Evolutionary conservation across 2,113 vertebrate species (phyloP).

Genomic region (Tichodroma muraria): DNA sequence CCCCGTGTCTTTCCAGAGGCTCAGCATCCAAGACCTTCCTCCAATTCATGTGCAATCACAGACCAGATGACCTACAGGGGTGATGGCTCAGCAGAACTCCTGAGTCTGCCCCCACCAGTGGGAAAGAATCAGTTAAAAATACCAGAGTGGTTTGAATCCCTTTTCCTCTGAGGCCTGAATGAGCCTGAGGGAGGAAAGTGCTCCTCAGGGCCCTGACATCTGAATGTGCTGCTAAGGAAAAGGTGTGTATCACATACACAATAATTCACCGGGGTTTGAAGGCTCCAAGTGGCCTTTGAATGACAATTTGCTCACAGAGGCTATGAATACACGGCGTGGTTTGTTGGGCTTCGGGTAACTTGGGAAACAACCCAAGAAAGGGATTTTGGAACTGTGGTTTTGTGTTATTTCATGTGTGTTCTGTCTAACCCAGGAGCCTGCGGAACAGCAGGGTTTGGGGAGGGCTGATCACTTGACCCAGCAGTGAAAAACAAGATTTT

Average conservation of each 20-base stretch:
- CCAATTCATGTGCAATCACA: neutral
- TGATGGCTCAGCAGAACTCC: neutral
- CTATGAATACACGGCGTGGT: neutral
- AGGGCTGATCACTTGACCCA: neutral
- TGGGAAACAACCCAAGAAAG: conserved; percentile 42
- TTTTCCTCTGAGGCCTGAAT: conserved; percentile 21
- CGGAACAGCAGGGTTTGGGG: neutral
- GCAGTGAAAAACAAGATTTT: neutral
- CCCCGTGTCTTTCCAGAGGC: neutral
- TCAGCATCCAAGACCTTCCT: neutral
- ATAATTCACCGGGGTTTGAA: conserved; percentile 35
- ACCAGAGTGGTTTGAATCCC: conserved; percentile 1
- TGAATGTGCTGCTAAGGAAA: conserved; percentile 66
- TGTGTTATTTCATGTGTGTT: neutral
- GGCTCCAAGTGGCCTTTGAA: conserved; percentile 28
- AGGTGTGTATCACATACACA: conserved; percentile 27
- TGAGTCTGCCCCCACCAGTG: neutral
- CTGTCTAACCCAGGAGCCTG: neutral
- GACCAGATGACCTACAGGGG: neutral
- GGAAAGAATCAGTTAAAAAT: conserved; percentile 7
- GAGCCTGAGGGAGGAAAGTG: conserved; percentile 58
- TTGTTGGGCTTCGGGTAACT: neutral
- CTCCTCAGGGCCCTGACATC: conserved; percentile 62
- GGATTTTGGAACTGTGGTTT: neutral
- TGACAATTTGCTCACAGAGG: conserved; percentile 4